Evolutionary conservation across 2,888 invertebrate genomes (phyloP).

Genomic region (Drosophila ochracea): DNA sequence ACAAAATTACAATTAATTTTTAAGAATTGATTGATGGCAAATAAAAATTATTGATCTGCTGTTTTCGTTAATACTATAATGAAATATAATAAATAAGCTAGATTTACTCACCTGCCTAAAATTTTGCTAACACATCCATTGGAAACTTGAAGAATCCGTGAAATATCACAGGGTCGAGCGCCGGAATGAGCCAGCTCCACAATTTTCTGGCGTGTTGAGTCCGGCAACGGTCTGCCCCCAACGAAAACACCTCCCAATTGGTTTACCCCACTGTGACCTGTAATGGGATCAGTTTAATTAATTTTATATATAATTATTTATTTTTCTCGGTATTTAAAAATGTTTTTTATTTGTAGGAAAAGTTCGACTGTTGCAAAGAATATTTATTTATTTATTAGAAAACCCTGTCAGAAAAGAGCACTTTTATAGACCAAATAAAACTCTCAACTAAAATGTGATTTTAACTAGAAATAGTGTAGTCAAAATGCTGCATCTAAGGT

Average conservation of each 20-base stretch:
- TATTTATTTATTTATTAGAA: background rate
- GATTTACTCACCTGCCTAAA: conserved; percentile 92
- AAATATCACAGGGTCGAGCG: conserved; percentile 99
- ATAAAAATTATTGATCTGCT: background rate
- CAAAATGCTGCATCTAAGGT: background rate
- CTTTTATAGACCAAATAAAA: background rate
- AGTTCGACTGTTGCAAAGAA: background rate
- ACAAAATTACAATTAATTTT: background rate
- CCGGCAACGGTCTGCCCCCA: conserved; percentile 98
- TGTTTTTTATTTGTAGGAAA: background rate
- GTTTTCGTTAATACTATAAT: background rate
- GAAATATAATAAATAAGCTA: background rate
- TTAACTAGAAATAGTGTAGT: background rate
- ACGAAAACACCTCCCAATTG: conserved; percentile 99
- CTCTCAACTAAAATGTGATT: background rate
- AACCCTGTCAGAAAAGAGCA: background rate
- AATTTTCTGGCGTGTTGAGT: conserved; percentile 99
- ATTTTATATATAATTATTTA: background rate
- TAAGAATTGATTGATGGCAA: background rate
- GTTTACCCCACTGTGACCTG: conserved; percentile 99
- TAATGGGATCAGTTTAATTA: conserved; percentile 11
- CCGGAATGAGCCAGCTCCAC: conserved; percentile 99
- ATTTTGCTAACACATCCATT: conserved; percentile 99
- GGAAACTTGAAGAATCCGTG: conserved; percentile 98
- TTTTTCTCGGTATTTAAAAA: background rate